These are phyloP conservation scores for Sitobion miscanthi DNA, from an alignment of 1,140 invertebrate species.

Conservation along the genomic window DNA sequence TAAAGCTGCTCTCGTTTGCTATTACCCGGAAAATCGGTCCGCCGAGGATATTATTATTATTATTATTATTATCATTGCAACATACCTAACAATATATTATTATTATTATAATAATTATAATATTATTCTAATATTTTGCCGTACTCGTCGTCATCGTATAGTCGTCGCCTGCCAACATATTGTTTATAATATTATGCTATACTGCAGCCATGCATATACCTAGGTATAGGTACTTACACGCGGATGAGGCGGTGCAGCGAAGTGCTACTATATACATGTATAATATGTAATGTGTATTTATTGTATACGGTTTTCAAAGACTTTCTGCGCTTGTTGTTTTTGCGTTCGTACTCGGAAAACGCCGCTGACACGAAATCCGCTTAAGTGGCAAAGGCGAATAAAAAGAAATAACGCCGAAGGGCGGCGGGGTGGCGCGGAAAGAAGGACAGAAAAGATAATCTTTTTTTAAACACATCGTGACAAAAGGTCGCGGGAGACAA, in stretches of 20 bases:
- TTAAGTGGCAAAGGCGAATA: slow-evolving; percentile 37
- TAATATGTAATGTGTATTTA: neutral
- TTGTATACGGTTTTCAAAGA: neutral
- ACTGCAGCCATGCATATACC: neutral
- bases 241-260: neutral
- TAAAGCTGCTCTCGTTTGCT: neutral
- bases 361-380: slow-evolving; percentile 16
- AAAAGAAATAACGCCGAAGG: neutral
- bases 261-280: neutral
- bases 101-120: no score
- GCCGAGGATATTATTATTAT: neutral
- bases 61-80: neutral
- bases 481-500: slow-evolving; percentile 40
- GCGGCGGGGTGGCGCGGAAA: neutral
- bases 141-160: neutral
- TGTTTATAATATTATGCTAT: no score
- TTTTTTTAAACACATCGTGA: slow-evolving; percentile 54
- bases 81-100: neutral
- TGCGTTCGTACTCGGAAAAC: neutral
- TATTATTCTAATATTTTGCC: neutral
- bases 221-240: neutral
- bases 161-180: neutral
- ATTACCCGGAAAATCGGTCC: neutral
- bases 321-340: slow-evolving; percentile 8
- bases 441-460: slow-evolving; percentile 43